Evolutionary conservation across 1,140 invertebrate species (phyloP).

Genomic region (Holcopasites calliopsidis): DNA sequence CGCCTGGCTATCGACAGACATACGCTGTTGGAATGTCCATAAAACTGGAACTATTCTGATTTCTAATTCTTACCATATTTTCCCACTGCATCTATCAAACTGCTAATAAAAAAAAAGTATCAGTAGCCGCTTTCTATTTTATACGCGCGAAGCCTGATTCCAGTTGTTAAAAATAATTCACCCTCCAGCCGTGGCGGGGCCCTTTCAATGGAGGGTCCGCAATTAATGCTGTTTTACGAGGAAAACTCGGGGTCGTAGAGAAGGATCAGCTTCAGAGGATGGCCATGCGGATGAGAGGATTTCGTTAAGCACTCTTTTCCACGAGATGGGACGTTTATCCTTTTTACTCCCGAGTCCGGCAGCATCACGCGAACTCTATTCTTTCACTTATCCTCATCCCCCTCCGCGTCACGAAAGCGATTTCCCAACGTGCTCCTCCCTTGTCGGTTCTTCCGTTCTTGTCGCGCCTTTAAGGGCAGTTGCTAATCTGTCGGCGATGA

Average conservation of each 20-base stretch:
- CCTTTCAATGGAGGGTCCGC: slow-evolving; percentile 5
- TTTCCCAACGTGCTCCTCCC: slow-evolving; percentile 34
- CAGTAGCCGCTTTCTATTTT: background rate
- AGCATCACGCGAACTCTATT: slow-evolving; percentile 53
- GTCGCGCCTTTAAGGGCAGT: background rate
- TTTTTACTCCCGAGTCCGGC: slow-evolving; percentile 52
- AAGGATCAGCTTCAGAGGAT: slow-evolving; percentile 33
- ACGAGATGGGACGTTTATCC: slow-evolving; percentile 65
- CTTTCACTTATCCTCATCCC: slow-evolving; percentile 57
- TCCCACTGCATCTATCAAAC: background rate
- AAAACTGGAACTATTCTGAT: too few relatives aligned
- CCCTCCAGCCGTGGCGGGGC: background rate
- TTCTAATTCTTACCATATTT: too few relatives aligned
- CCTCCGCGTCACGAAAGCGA: slow-evolving; percentile 33
- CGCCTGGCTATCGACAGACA: too few relatives aligned
- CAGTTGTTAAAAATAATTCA: slow-evolving; percentile 5
- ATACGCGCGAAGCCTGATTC: background rate
- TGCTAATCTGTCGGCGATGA: slow-evolving; percentile 56
- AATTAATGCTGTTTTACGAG: slow-evolving; percentile 56
- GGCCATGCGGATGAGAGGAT: slow-evolving; percentile 67
- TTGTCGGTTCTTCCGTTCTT: slow-evolving; percentile 5
- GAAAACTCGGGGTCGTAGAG: slow-evolving; percentile 20
- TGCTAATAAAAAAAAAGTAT: too few relatives aligned
- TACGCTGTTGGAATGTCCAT: too few relatives aligned
- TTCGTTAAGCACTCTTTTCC: slow-evolving; percentile 64